Conservation (phyloP, 1,140 invertebrate species). For the Drosophila nannoptera region DNA sequence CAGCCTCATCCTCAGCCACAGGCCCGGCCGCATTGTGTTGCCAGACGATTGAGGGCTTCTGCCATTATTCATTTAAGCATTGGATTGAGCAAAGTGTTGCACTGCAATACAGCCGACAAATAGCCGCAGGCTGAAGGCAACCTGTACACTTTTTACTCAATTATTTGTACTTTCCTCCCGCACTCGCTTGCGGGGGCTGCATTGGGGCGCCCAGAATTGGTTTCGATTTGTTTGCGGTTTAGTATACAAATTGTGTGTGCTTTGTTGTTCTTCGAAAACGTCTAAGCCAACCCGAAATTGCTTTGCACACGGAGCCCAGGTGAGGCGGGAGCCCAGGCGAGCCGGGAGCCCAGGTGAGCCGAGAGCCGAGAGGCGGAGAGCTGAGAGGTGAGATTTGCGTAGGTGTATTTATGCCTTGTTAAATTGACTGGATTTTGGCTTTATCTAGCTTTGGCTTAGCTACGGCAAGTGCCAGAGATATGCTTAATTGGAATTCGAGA, state of each 20-base stretch:
- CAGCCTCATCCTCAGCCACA: not conserved
- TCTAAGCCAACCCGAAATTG: slow-evolving; percentile 54
- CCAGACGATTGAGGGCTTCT: slow-evolving; percentile 6
- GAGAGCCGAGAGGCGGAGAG: not conserved
- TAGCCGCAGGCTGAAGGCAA: slow-evolving; percentile 24
- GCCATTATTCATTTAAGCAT: slow-evolving; percentile 72
- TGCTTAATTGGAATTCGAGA: slow-evolving; percentile 1
- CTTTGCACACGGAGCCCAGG: slow-evolving; percentile 38
- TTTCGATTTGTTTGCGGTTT: slow-evolving; percentile 39
- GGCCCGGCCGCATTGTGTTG: slow-evolving; percentile 14
- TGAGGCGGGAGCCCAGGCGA: slow-evolving; percentile 12
- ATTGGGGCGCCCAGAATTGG: slow-evolving; percentile 4
- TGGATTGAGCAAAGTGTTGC: slow-evolving; percentile 61
- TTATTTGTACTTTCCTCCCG: not conserved
- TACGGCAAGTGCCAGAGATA: not conserved
- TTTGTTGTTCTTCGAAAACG: slow-evolving; percentile 39
- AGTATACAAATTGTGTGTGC: slow-evolving; percentile 40
- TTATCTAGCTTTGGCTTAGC: not conserved
- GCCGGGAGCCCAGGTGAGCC: slow-evolving; percentile 29
- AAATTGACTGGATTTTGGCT: slow-evolving; percentile 61
- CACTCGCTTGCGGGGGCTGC: slow-evolving; percentile 4
- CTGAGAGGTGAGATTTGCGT: not conserved
- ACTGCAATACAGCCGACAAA: slow-evolving; percentile 41
- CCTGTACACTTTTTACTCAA: slow-evolving; percentile 20
- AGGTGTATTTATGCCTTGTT: slow-evolving; percentile 52